Conservation (phyloP, 1,140 invertebrate genomes). For the Hypothenemus hampei region DNA sequence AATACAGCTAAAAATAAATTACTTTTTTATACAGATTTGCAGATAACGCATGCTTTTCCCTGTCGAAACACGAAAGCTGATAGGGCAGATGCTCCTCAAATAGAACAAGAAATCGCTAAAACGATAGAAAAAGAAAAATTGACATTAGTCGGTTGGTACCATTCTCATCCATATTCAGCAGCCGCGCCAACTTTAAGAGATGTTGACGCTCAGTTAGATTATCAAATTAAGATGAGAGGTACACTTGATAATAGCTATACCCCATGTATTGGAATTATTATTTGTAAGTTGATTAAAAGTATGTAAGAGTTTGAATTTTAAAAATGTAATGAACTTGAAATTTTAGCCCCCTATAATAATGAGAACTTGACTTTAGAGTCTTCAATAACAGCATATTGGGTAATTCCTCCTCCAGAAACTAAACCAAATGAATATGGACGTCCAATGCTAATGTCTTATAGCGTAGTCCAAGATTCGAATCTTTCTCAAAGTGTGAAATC, state of each 20-base stretch:
- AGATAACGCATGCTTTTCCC: slow-evolving; percentile 85
- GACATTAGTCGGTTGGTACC: slow-evolving; percentile 90
- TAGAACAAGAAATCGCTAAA: slow-evolving; percentile 76
- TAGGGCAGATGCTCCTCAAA: slow-evolving; percentile 62
- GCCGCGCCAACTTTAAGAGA: slow-evolving; percentile 86
- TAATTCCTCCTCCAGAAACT: slow-evolving; percentile 88
- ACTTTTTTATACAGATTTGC: slow-evolving; percentile 61
- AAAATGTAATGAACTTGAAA: slow-evolving; percentile 11
- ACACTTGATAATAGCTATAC: slow-evolving; percentile 82
- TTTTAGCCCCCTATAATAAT: slow-evolving; percentile 80
- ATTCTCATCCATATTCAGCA: slow-evolving; percentile 86
- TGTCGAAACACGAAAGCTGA: slow-evolving; percentile 78
- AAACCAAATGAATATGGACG: slow-evolving; percentile 85
- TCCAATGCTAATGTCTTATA: slow-evolving; percentile 84
- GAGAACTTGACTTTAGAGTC: slow-evolving; percentile 73
- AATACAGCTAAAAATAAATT: neutral
- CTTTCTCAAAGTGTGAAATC: slow-evolving; percentile 76
- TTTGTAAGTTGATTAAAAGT: slow-evolving; percentile 59
- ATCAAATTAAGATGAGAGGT: slow-evolving; percentile 92
- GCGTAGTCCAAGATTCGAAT: slow-evolving; percentile 74
- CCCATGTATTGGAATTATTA: slow-evolving; percentile 89
- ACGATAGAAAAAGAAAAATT: slow-evolving; percentile 76
- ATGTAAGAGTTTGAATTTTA: neutral
- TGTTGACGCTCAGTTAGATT: slow-evolving; percentile 87
- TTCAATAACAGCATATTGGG: slow-evolving; percentile 85